These are phyloP conservation scores for Pycnonotus jocosus DNA, from an alignment of 2,113 vertebrate genomes.

Conservation along the genomic window DNA sequence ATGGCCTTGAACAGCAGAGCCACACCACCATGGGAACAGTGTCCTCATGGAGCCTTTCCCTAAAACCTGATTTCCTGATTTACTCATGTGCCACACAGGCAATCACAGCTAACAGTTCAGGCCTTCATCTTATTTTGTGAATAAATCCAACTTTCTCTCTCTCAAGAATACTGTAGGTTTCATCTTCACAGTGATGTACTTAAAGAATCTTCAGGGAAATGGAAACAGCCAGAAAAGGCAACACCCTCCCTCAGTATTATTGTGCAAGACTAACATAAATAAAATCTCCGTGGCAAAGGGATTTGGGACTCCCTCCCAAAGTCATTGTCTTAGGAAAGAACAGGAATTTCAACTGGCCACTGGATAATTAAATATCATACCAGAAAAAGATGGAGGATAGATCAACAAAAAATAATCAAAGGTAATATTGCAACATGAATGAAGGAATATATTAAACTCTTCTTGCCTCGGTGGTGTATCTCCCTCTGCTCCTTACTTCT, in stretches of 20 bases:
- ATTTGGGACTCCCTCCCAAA: not conserved
- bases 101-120: not conserved
- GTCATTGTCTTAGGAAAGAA: not conserved
- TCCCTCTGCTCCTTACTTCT: constrained; percentile 76
- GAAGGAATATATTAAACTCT: constrained; percentile 43
- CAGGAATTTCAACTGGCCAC: constrained; percentile 61
- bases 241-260: not conserved
- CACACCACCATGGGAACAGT: not conserved
- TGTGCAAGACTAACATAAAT: constrained; percentile 15
- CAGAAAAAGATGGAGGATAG: constrained; percentile 35
- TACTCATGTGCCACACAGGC: not conserved
- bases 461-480: not conserved
- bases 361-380: constrained; percentile 44
- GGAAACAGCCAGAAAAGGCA: not conserved
- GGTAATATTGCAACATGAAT: constrained; percentile 53
- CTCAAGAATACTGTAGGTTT: constrained; percentile 2
- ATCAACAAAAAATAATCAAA: constrained; percentile 30
- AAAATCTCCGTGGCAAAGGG: not conserved
- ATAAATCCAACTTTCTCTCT: not conserved
- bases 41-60: not conserved
- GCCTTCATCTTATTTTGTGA: not conserved
- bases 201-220: not conserved
- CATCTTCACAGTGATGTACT: constrained; percentile 62
- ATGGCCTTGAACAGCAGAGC: not conserved
- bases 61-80: not conserved